Base-by-base conservation (phyloP, 2,113 vertebrate genomes). In the Hippoglossus stenolepis region DNA sequence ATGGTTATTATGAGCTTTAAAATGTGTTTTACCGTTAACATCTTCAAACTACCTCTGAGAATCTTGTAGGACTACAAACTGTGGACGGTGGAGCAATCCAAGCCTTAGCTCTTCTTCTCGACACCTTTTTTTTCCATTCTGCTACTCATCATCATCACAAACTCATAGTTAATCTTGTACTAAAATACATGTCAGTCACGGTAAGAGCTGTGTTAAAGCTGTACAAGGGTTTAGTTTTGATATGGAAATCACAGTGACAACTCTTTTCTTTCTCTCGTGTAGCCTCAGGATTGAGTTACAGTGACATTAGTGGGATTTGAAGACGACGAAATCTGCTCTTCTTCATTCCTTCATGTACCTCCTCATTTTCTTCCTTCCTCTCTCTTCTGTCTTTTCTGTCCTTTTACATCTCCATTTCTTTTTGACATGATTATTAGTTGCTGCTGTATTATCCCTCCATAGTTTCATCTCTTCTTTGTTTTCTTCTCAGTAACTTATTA, bases 1-100 rank as follows among this genome's bases (percentile, higher is more conserved):
- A 24, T 14, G 14, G 38, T 75, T 31, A 63, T 70, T 63, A 14
- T 66, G 53, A 49, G 53, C 35, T 75, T 60, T 62, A 45, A 74
- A 77, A 64, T 69, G 53, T 15, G n/a, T 56, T 71, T 64, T 66
- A 28, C 65, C 12, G 47, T 45, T 69, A 28, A 31, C 72, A 79
- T 6, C 47, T 7, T 51, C 23, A 43, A 43, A 43, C 11, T 8
- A 11, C 8, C 57, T 83, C 56, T 60, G 0, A 10, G 23, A 78
- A 18, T 5, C 38, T 40, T 10, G 8, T 12, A 28, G 28, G 38
- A 60, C 23, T 28, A 15, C 53, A 60, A 71, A 51, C 9, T 60
- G 15, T 5, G 8, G 21, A 43, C 11, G 2, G 31, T 31, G 5
- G 31, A 6, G 26, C 12, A 35, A 63, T 35, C 11, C 1, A 51